phyloP scores from a whole-genome alignment of 2,888 invertebrate genomes.

The Microctonus brassicae region DNA sequence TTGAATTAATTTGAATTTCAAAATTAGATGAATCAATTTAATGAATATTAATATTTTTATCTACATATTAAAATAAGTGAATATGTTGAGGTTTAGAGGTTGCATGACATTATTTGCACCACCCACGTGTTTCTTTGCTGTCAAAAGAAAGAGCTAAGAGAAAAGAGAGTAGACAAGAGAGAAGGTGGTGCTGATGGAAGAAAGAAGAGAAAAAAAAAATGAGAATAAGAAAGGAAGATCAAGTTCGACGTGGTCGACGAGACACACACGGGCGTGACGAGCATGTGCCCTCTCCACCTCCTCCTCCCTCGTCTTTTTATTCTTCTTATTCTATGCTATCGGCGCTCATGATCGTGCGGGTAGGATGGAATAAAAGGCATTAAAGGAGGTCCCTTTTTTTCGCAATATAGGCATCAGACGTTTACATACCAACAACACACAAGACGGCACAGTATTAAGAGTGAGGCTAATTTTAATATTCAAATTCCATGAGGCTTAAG shows the following conservation, averaged over 20 bases:
- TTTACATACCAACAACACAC: constrained; percentile 3
- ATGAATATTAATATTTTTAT: constrained; percentile 3
- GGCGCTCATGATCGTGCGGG: constrained; percentile 27
- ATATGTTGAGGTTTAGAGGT: background rate
- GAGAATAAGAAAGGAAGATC: constrained; percentile 16
- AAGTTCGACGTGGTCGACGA: constrained; percentile 35
- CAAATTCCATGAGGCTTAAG: constrained; percentile 61
- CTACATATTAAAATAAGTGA: background rate
- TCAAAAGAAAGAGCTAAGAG: background rate
- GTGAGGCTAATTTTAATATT: constrained; percentile 67
- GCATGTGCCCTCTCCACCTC: constrained; percentile 29
- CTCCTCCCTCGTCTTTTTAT: constrained; percentile 1
- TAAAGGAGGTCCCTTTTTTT: constrained; percentile 19
- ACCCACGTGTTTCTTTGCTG: constrained; percentile 33
- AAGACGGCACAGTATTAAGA: constrained; percentile 15
- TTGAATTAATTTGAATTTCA: background rate
- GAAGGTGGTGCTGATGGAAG: background rate
- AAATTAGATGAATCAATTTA: constrained; percentile 1
- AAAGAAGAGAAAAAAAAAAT: constrained; percentile 13
- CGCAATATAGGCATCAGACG: constrained; percentile 7
- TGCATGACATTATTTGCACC: constrained; percentile 22
- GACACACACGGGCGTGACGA: constrained; percentile 39
- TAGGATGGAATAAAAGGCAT: constrained; percentile 24
- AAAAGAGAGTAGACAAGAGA: background rate
- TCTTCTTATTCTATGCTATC: constrained; percentile 22